Conservation (phyloP, 2,888 invertebrate genomes). For the Sphaerophoria rueppellii region DNA sequence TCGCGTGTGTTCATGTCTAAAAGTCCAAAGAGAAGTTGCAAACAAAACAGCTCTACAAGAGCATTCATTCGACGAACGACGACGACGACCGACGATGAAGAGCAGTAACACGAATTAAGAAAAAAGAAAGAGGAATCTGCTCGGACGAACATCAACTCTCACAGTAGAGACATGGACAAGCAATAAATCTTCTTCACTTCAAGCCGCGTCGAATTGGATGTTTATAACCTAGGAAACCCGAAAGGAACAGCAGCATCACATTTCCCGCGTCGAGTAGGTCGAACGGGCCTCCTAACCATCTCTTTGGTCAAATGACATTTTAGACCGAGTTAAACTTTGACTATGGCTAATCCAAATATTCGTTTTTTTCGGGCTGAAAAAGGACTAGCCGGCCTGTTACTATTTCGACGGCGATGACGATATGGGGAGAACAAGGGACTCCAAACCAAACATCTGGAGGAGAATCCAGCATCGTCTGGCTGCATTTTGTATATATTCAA, state of each 20-base stretch:
- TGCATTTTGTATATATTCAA: conserved; percentile 58
- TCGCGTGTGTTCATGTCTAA: conserved; percentile 72
- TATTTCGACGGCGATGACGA: background rate
- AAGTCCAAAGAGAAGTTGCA: conserved; percentile 48
- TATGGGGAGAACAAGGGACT: conserved; percentile 47
- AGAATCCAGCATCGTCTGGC: conserved; percentile 36
- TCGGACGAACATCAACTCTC: conserved; percentile 68
- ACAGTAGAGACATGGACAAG: conserved; percentile 71
- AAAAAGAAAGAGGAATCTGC: conserved; percentile 49
- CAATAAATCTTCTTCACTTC: conserved; percentile 73
- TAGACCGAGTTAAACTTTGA: no score
- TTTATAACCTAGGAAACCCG: conserved; percentile 69
- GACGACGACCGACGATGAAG: background rate
- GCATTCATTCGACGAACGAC: background rate
- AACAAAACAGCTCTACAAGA: conserved; percentile 27
- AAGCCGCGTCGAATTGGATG: conserved; percentile 73
- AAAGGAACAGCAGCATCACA: conserved; percentile 28
- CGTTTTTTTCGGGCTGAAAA: conserved; percentile 20
- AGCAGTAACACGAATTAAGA: background rate
- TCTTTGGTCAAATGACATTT: conserved; percentile 68
- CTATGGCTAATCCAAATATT: conserved; percentile 54
- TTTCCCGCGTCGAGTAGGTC: conserved; percentile 34
- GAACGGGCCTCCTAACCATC: conserved; percentile 44
- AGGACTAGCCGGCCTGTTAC: conserved; percentile 6
- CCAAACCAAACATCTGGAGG: conserved; percentile 61